phyloP scores from a whole-genome alignment of 2,888 invertebrate genomes.

The Tipula lateralis region DNA sequence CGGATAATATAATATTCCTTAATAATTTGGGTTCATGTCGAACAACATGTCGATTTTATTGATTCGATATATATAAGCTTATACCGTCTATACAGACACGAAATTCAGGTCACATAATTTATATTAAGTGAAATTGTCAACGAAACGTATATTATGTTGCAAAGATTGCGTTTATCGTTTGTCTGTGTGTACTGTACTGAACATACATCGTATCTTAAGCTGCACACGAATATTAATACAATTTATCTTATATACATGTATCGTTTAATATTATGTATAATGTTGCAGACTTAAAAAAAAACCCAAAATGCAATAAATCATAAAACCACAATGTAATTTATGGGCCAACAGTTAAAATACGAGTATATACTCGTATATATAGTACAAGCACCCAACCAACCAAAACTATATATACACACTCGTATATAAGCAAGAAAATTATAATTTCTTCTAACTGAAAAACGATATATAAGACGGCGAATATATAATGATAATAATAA shows the following conservation, averaged over 20 bases:
- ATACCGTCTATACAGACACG: neutral
- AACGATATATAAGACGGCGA: neutral
- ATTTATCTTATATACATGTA: neutral
- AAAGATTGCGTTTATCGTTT: neutral
- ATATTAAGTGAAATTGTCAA: neutral
- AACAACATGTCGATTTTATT: constrained; percentile 11
- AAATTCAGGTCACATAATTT: neutral
- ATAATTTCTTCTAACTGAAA: neutral
- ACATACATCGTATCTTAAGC: neutral
- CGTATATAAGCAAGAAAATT: neutral
- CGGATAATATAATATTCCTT: neutral
- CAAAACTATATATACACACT: neutral
- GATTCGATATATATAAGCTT: neutral
- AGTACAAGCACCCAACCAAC: neutral
- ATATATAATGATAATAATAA: neutral
- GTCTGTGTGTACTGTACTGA: too few species aligned
- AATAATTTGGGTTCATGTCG: neutral
- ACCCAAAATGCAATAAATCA: neutral
- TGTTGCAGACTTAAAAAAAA: neutral
- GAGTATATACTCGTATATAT: neutral
- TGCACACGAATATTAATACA: neutral
- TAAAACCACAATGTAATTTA: neutral
- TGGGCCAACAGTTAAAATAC: constrained; percentile 5
- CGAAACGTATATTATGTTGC: neutral
- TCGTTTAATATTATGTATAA: neutral